Conservation (phyloP, 1,140 invertebrate genomes). For the Formica selysi region DNA sequence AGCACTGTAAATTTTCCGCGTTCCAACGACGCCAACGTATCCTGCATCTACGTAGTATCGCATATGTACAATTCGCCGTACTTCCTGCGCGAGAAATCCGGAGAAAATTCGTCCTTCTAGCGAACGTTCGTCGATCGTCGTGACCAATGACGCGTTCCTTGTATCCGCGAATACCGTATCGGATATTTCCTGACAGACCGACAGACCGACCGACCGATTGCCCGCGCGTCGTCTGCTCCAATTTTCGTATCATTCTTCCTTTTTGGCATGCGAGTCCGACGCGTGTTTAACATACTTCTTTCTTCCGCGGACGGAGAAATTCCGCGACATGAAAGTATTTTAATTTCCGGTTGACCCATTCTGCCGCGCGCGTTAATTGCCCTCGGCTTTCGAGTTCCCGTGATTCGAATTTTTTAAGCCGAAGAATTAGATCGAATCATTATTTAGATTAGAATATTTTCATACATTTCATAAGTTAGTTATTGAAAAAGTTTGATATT, state of each 20-base stretch:
- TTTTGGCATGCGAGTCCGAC: conserved; percentile 56
- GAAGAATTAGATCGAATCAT: neutral
- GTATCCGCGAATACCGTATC: conserved; percentile 55
- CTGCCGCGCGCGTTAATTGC: conserved; percentile 17
- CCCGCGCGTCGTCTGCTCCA: neutral
- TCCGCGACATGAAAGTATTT: conserved; percentile 47
- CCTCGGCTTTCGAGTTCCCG: neutral
- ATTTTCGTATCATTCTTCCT: neutral
- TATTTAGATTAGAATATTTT: neutral
- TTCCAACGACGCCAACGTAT: conserved; percentile 41
- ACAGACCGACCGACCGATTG: neutral
- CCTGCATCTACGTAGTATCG: neutral
- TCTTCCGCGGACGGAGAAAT: conserved; percentile 9
- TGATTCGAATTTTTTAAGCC: neutral
- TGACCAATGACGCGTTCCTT: conserved; percentile 67
- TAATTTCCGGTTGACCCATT: conserved; percentile 50
- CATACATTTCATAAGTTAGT: too few species aligned
- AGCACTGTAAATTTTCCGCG: conserved; percentile 54
- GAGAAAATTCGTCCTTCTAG: conserved; percentile 61
- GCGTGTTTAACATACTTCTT: conserved; percentile 59
- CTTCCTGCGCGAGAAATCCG: conserved; percentile 35
- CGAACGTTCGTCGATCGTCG: conserved; percentile 47
- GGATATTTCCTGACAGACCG: conserved; percentile 56
- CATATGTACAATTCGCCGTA: conserved; percentile 33
- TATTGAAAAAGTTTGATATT: neutral